Conservation (phyloP, 2,888 invertebrate species). For the Morpho deidamia region DNA sequence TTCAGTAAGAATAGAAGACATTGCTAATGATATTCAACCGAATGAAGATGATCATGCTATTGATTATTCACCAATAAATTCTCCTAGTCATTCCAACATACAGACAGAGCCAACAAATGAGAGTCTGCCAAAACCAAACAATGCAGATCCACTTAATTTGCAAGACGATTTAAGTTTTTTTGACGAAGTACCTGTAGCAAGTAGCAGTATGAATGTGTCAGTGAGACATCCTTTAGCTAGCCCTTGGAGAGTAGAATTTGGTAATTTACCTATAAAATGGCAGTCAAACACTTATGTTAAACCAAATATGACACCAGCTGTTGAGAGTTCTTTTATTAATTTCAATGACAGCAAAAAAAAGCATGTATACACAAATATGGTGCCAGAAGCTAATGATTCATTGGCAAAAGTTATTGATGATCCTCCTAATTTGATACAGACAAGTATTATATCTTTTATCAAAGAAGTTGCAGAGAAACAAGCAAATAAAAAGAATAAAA, state of each 20-base stretch:
- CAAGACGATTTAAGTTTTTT: conserved; percentile 59
- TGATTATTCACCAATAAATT: conserved; percentile 60
- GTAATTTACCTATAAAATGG: conserved; percentile 64
- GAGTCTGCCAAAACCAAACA: not conserved
- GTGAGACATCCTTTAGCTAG: conserved; percentile 53
- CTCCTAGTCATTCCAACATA: conserved; percentile 36
- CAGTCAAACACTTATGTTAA: conserved; percentile 64
- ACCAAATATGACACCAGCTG: conserved; percentile 71
- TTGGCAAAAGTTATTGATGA: conserved; percentile 40
- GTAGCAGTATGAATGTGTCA: conserved; percentile 64
- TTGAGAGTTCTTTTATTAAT: conserved; percentile 63
- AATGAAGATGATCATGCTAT: conserved; percentile 36
- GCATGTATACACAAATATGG: conserved; percentile 65
- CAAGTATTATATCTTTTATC: conserved; percentile 68
- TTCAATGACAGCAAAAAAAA: conserved; percentile 53
- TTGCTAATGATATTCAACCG: conserved; percentile 56
- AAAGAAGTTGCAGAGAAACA: conserved; percentile 56
- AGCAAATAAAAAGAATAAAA: conserved; percentile 50
- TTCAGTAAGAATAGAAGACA: conserved; percentile 57
- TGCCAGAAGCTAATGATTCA: conserved; percentile 38
- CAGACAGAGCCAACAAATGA: conserved; percentile 18
- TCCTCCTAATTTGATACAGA: conserved; percentile 52
- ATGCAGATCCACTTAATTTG: conserved; percentile 51
- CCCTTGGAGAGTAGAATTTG: conserved; percentile 69
- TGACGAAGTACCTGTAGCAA: conserved; percentile 63